Evolutionary conservation across 2,797 vertebrate genomes (phyloP).

Genomic region (Onychomys torridus): DNA sequence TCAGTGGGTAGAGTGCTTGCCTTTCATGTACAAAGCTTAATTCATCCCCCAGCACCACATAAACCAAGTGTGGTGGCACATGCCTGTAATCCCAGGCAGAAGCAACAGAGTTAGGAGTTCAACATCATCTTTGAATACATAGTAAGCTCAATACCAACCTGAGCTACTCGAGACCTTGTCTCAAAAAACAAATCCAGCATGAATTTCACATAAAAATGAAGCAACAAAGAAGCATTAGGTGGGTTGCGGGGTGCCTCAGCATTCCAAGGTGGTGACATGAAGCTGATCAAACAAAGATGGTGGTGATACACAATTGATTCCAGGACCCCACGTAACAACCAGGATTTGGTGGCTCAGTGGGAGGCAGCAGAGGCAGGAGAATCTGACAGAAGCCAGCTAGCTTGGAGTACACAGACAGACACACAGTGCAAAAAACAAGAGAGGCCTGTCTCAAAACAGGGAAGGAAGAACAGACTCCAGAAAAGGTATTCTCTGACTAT

Average conservation of each 20-base stretch:
- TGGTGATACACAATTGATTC: neutral
- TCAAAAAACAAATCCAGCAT: neutral
- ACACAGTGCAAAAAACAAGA: neutral
- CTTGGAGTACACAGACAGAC: neutral
- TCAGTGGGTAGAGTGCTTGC: neutral
- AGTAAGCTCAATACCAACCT: neutral
- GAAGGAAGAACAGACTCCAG: neutral
- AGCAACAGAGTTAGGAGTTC: neutral
- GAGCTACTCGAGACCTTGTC: neutral
- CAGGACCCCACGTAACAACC: neutral
- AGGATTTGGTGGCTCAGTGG: neutral
- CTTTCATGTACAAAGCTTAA: neutral
- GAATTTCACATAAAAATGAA: neutral
- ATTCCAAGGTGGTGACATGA: neutral
- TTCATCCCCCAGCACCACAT: neutral
- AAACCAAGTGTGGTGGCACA: neutral
- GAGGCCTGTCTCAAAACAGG: neutral
- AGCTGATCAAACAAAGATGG: neutral
- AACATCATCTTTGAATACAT: neutral
- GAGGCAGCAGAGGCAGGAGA: neutral
- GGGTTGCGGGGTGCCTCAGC: neutral
- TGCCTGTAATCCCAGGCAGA: neutral
- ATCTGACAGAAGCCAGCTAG: neutral
- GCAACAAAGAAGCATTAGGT: neutral
- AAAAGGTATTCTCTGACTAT: neutral